phyloP scores from a whole-genome alignment of 37 sponge, comb jelly and placozoan genomes.

The Bolinopsis microptera region DNA sequence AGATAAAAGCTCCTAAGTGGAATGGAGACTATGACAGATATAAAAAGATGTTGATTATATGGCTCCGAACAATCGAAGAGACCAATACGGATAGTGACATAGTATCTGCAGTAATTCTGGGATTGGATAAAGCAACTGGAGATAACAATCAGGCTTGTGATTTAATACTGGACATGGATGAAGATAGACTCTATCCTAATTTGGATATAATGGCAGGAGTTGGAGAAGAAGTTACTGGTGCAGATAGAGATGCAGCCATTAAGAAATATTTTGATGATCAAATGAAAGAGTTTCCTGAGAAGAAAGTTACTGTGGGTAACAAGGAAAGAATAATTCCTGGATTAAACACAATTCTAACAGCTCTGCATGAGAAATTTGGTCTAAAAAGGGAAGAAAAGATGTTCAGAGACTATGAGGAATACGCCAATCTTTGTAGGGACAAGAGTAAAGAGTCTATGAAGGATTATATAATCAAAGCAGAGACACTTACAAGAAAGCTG shows the following conservation, averaged over 20 bases:
- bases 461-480: neutral
- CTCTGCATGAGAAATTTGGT: neutral
- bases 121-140: too few species aligned
- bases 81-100: too few species aligned
- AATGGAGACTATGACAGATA: too few species aligned
- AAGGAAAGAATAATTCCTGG: neutral
- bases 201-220: neutral
- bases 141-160: too few species aligned
- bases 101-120: too few species aligned
- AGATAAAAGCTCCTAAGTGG: too few species aligned
- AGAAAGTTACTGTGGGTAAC: neutral
- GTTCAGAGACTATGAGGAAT: neutral
- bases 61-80: too few species aligned
- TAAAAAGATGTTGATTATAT: too few species aligned
- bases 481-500: neutral
- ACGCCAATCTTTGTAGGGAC: neutral
- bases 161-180: too few species aligned
- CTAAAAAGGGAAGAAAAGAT: neutral
- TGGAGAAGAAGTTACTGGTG: neutral
- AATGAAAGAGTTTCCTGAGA: neutral
- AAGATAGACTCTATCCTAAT: too few species aligned
- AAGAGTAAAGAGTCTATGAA: neutral
- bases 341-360: neutral
- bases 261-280: neutral
- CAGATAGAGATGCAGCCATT: neutral